Conservation (phyloP, 1,140 invertebrate genomes). For the Ips nitidus region DNA sequence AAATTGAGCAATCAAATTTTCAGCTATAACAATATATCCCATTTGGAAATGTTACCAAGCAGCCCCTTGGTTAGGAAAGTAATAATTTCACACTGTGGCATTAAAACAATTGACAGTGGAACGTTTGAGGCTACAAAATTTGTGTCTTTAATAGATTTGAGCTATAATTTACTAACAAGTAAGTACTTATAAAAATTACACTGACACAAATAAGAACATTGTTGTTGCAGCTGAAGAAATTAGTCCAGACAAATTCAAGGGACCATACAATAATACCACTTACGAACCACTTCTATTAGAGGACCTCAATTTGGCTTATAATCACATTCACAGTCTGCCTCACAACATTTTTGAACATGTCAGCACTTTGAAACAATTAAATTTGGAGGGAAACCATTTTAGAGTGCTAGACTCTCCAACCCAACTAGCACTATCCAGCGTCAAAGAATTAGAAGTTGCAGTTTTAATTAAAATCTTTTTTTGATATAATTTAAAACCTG, state of each 20-base stretch:
- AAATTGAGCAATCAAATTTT: background rate
- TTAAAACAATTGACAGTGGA: conserved; percentile 60
- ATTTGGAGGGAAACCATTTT: conserved; percentile 70
- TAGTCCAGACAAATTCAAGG: conserved; percentile 60
- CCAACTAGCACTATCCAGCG: conserved; percentile 59
- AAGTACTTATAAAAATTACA: conserved; percentile 35
- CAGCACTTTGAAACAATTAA: conserved; percentile 63
- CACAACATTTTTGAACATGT: conserved; percentile 72
- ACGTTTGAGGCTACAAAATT: conserved; percentile 66
- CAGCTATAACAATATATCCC: conserved; percentile 49
- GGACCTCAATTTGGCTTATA: conserved; percentile 67
- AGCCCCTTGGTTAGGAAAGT: conserved; percentile 50
- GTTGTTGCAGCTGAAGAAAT: conserved; percentile 40
- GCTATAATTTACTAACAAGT: conserved; percentile 68
- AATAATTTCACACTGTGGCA: conserved; percentile 55
- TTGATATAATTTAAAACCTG: background rate
- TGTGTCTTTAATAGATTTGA: conserved; percentile 69
- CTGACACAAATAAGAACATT: background rate
- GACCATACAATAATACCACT: conserved; percentile 57
- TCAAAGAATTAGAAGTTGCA: conserved; percentile 60
- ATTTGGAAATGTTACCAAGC: conserved; percentile 51
- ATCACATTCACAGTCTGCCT: conserved; percentile 67
- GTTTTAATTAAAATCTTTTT: conserved; percentile 18
- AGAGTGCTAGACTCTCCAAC: conserved; percentile 63
- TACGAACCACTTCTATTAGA: conserved; percentile 67